Conservation (phyloP, 2,797 vertebrate species). For the Fratercula arctica region DNA sequence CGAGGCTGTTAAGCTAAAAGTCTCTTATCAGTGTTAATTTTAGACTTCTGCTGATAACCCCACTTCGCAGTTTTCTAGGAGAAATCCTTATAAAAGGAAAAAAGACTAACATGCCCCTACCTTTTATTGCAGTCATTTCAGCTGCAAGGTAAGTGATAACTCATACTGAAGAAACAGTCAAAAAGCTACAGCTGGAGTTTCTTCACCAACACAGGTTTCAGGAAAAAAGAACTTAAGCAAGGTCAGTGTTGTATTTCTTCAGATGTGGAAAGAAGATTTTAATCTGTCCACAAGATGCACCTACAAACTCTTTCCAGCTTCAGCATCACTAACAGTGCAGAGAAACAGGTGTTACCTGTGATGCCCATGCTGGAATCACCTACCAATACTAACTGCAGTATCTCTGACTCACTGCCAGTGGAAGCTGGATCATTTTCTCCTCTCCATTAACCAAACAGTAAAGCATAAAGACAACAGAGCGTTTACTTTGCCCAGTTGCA, state of each 20-base stretch:
- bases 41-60: neutral
- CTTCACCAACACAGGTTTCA: neutral
- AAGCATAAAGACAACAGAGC: neutral
- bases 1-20: neutral
- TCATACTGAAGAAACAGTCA: neutral
- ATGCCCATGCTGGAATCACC: neutral
- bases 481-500: neutral
- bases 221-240: neutral
- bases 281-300: neutral
- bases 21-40: neutral
- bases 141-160: neutral
- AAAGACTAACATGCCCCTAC: neutral
- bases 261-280: neutral
- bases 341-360: rapidly evolving
- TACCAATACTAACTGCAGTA: neutral
- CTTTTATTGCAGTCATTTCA: neutral
- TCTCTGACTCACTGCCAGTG: neutral
- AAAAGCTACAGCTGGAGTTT: neutral
- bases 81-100: neutral
- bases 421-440: neutral
- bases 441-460: neutral
- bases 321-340: neutral
- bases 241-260: neutral
- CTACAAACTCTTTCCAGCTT: neutral
- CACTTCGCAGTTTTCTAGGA: neutral